Percentiles rank a stretch among this genome's conserved stretches.
Conservation (phyloP, 2,888 invertebrate genomes). For the Ophion obscuratus region DNA sequence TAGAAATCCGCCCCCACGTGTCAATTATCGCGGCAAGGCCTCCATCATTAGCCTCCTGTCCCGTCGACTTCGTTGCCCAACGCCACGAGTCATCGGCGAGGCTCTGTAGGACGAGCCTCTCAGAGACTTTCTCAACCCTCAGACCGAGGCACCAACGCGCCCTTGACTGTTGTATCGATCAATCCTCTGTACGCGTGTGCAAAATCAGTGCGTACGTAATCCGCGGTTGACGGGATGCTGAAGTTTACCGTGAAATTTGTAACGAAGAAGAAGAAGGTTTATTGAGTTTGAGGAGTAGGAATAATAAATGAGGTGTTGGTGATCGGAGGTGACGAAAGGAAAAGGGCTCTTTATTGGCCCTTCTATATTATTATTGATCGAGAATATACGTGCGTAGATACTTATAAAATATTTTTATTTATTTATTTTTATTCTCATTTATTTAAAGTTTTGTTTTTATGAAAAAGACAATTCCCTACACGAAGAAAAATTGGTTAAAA, state of each 20-base stretch:
- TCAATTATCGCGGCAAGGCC: slow-evolving; percentile 65
- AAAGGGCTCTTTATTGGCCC: neutral
- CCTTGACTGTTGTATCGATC: neutral
- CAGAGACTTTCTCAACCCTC: too few relatives aligned
- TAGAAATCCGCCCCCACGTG: slow-evolving; percentile 68
- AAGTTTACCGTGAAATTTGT: neutral
- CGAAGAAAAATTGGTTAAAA: too few relatives aligned
- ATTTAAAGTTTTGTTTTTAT: too few relatives aligned
- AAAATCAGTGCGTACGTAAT: neutral
- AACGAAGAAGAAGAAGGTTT: neutral
- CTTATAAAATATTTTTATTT: neutral
- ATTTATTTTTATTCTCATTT: too few relatives aligned
- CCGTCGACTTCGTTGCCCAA: neutral
- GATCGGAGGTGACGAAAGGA: neutral
- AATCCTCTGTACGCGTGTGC: neutral
- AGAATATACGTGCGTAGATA: neutral
- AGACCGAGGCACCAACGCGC: neutral
- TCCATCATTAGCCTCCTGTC: slow-evolving; percentile 63
- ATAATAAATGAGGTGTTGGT: neutral
- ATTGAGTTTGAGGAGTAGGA: neutral
- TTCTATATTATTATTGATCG: neutral
- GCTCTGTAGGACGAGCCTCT: neutral
- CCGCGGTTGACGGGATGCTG: neutral
- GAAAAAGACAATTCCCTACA: too few relatives aligned
- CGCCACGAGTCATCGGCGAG: neutral